phyloP scores from a whole-genome alignment of 2,113 vertebrate species.

The Cariama cristata region DNA sequence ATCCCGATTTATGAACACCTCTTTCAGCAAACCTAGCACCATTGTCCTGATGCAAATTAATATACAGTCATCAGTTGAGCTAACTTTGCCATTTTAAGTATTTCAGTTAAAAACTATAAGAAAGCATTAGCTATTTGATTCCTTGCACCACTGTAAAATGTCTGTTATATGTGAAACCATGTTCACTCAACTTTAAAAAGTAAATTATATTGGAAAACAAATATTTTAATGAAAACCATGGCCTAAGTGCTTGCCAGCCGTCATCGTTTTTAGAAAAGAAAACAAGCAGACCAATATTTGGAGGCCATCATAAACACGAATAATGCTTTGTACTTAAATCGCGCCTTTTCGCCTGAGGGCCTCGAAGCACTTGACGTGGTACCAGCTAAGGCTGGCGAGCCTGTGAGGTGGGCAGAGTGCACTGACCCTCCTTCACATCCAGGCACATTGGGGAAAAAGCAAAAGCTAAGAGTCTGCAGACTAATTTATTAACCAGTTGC shows the following conservation, averaged over 20 bases:
- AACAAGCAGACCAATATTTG: neutral
- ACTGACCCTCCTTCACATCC: neutral
- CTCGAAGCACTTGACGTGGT: neutral
- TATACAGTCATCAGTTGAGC: neutral
- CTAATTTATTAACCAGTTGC: constrained; percentile 7
- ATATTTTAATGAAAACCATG: constrained; percentile 47
- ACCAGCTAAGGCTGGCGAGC: neutral
- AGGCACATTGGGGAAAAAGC: neutral
- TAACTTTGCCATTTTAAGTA: neutral
- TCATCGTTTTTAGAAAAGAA: neutral
- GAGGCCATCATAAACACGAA: neutral
- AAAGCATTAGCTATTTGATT: constrained; percentile 5
- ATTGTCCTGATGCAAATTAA: neutral
- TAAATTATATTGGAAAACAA: constrained; percentile 72
- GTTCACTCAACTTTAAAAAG: constrained; percentile 8
- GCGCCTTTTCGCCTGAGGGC: neutral
- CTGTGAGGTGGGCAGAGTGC: neutral
- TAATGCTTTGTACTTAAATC: neutral
- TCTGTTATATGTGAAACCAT: neutral
- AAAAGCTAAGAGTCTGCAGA: neutral
- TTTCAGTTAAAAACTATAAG: neutral
- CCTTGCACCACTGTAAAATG: constrained; percentile 13
- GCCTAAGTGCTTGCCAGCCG: neutral
- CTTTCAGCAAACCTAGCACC: constrained; percentile 32
- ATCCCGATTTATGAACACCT: neutral